A percentile compares a stretch with the other conserved stretches of the same genome.
Conservation (phyloP, 2,888 invertebrate genomes). For the Notodromas monacha region DNA sequence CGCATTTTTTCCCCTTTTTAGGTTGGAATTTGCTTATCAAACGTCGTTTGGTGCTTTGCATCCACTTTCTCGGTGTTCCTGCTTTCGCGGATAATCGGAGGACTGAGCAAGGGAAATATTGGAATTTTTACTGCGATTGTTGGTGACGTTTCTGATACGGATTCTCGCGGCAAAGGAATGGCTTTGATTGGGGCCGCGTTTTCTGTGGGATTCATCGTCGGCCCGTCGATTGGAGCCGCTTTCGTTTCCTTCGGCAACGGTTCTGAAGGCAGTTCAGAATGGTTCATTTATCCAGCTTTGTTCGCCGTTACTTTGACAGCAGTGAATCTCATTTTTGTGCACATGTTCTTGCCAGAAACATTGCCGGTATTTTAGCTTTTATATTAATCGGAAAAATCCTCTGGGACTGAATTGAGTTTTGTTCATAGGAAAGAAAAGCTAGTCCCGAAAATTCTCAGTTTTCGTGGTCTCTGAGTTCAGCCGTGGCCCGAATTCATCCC, state of each 20-base stretch:
- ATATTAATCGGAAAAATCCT: too few relatives aligned
- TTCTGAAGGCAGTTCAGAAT: constrained; percentile 16
- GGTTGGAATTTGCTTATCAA: constrained; percentile 52
- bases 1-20: constrained; percentile 19
- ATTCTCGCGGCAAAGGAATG: constrained; percentile 74
- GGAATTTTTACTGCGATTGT: constrained; percentile 79
- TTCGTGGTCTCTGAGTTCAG: too few relatives aligned
- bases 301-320: constrained; percentile 38
- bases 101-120: constrained; percentile 83
- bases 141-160: constrained; percentile 51
- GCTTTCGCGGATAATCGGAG: constrained; percentile 62
- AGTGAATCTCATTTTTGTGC: constrained; percentile 39
- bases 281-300: constrained; percentile 48
- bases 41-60: constrained; percentile 60
- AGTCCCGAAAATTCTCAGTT: too few relatives aligned
- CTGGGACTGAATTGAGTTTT: too few relatives aligned
- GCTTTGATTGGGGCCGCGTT: constrained; percentile 90
- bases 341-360: constrained; percentile 43
- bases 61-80: constrained; percentile 63
- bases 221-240: constrained; percentile 70
- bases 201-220: constrained; percentile 83
- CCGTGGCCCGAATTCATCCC: too few relatives aligned
- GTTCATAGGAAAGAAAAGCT: too few relatives aligned
- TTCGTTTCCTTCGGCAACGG: constrained; percentile 30
- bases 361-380: too few relatives aligned